A percentile compares a stretch with the other conserved stretches of the same genome.
These are phyloP conservation scores for Trichonephila inaurata DNA, from an alignment of 1,140 invertebrate species.

Conservation along the genomic window DNA sequence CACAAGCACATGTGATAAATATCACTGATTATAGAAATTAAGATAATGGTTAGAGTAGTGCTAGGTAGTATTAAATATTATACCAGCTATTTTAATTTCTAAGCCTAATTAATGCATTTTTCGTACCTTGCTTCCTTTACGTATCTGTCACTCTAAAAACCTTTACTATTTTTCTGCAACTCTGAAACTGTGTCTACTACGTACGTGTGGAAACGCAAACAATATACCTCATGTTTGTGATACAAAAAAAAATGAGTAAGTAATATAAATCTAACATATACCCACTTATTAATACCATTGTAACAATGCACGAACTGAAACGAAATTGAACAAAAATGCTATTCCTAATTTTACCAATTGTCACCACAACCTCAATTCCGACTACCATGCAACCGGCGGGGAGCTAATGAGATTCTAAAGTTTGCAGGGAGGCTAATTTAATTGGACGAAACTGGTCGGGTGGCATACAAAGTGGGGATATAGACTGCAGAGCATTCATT, in stretches of 20 bases:
- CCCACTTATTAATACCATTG: neutral
- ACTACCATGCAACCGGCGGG: neutral
- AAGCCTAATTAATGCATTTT: too few species aligned
- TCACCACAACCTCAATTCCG: neutral
- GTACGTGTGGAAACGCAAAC: too few species aligned
- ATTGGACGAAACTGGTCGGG: neutral
- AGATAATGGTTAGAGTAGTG: too few species aligned
- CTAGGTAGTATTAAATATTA: too few species aligned
- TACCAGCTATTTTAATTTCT: too few species aligned
- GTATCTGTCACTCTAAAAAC: too few species aligned
- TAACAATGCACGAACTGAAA: neutral
- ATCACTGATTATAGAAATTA: too few species aligned
- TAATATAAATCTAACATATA: neutral
- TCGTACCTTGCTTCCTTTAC: too few species aligned
- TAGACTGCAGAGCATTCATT: neutral
- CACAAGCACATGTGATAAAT: too few species aligned
- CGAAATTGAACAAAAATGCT: neutral
- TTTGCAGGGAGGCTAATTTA: constrained; percentile 3
- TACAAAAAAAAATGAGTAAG: neutral
- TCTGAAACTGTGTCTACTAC: too few species aligned
- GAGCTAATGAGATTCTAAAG: neutral
- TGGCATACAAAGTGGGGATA: neutral
- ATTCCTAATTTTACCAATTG: neutral
- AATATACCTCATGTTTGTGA: too few species aligned
- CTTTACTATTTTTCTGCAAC: too few species aligned